Percentiles rank a stretch among this genome's conserved stretches.
These are phyloP conservation scores for Odontocolon sp. DNA, from an alignment of 2,888 invertebrate genomes.

Conservation along the genomic window DNA sequence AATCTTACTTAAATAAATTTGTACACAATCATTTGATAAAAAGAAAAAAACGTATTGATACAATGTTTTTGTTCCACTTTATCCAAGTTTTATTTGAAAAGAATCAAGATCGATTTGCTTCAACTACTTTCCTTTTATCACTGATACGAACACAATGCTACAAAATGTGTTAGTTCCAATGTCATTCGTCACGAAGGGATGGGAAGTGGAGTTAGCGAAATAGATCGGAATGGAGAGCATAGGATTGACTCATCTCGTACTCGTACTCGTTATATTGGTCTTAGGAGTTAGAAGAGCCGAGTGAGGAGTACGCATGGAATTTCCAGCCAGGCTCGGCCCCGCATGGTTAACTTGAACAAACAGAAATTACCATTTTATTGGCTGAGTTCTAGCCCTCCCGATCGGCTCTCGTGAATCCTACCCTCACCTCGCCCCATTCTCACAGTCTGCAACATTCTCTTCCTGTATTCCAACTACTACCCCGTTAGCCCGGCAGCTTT, in stretches of 20 bases:
- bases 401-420: conserved; percentile 55
- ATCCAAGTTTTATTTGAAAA: too few relatives aligned
- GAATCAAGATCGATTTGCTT: too few relatives aligned
- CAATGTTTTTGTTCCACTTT: too few relatives aligned
- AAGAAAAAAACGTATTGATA: too few relatives aligned
- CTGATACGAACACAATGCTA: too few relatives aligned
- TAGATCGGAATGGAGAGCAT: conserved; percentile 12
- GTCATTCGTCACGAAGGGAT: conserved; percentile 67
- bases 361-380: conserved; percentile 89
- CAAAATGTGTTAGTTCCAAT: too few relatives aligned
- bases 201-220: conserved; percentile 2
- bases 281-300: conserved; percentile 74
- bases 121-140: too few relatives aligned
- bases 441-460: conserved; percentile 47
- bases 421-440: too few relatives aligned
- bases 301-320: conserved; percentile 77
- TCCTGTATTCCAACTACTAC: conserved; percentile 53
- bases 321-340: conserved; percentile 77
- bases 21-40: too few relatives aligned
- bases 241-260: background rate
- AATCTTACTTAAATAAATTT: too few relatives aligned
- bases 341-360: conserved; percentile 86
- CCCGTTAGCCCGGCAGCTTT: conserved; percentile 62
- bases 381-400: conserved; percentile 78
- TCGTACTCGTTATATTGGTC: conserved; percentile 75